Conservation (phyloP, 2,888 invertebrate species). For the Cephus nigrinus region DNA sequence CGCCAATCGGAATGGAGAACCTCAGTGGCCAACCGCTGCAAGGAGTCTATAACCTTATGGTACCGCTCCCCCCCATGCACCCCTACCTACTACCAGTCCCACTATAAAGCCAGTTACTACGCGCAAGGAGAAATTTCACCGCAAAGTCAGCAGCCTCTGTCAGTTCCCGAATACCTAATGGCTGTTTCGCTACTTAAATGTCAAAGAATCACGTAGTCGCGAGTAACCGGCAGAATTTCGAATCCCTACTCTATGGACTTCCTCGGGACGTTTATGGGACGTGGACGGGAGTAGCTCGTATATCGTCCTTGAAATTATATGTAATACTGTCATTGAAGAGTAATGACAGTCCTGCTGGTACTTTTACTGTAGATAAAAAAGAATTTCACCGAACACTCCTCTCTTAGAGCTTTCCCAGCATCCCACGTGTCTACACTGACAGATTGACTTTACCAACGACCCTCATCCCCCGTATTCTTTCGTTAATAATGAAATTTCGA, state of each 20-base stretch:
- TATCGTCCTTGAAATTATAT: not conserved
- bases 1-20: not conserved
- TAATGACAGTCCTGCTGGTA: not conserved
- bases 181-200: conserved; percentile 30
- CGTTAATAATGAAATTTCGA: no score
- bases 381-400: not conserved
- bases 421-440: not conserved
- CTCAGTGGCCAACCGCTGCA: conserved; percentile 39
- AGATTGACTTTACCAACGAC: not conserved
- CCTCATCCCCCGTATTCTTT: no score
- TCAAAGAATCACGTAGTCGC: conserved; percentile 31
- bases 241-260: not conserved
- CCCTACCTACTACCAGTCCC: not conserved
- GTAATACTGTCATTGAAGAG: not conserved
- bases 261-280: not conserved
- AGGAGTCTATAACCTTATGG: conserved; percentile 39
- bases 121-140: conserved; percentile 56
- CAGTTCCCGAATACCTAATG: conserved; percentile 37
- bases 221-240: not conserved
- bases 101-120: conserved; percentile 21
- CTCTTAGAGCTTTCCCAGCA: not conserved
- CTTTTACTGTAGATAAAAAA: not conserved
- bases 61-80: conserved; percentile 14
- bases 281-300: not conserved
- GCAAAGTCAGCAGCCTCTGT: conserved; percentile 41